A percentile compares a stretch with the other conserved stretches of the same genome.
phyloP scores from a whole-genome alignment of 2,797 vertebrate genomes.

The Cyprinodon diabolis region DNA sequence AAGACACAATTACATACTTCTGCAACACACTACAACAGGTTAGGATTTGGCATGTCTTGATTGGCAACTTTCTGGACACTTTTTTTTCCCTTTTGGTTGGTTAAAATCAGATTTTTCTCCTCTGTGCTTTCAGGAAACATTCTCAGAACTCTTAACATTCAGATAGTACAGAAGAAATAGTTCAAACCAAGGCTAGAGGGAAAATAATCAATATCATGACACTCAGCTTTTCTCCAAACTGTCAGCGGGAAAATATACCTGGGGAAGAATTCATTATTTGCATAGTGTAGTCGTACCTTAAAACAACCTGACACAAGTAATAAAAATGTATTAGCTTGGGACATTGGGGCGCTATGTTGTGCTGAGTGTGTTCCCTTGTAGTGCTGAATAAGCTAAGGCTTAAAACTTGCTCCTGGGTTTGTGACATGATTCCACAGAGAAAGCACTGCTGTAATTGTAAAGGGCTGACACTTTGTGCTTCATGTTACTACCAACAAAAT shows the following conservation, averaged over 20 bases:
- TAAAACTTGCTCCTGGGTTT: slow-evolving; percentile 64
- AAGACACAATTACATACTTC: slow-evolving; percentile 26
- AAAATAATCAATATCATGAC: slow-evolving; percentile 71
- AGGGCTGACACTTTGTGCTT: slow-evolving; percentile 50
- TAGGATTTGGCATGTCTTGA: not conserved
- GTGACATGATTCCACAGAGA: slow-evolving; percentile 59
- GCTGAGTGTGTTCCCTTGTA: slow-evolving; percentile 71
- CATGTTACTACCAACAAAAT: slow-evolving; percentile 37
- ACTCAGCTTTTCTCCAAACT: slow-evolving; percentile 73
- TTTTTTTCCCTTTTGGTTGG: not conserved
- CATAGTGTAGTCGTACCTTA: slow-evolving; percentile 72
- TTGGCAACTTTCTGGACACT: slow-evolving; percentile 22
- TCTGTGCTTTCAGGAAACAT: slow-evolving; percentile 16
- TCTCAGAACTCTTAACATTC: not conserved
- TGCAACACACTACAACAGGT: slow-evolving; percentile 39
- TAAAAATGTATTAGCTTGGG: slow-evolving; percentile 80
- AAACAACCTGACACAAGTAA: slow-evolving; percentile 77
- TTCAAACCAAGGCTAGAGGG: slow-evolving; percentile 50
- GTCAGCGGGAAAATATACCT: slow-evolving; percentile 77
- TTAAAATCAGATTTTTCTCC: slow-evolving; percentile 35
- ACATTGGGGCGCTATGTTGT: slow-evolving; percentile 59
- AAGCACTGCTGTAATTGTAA: slow-evolving; percentile 66
- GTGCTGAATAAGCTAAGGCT: slow-evolving; percentile 75
- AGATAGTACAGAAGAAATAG: slow-evolving; percentile 30
- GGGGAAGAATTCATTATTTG: slow-evolving; percentile 74